Base-by-base conservation (phyloP, 2,888 invertebrate species). In the Lasius platythorax region DNA sequence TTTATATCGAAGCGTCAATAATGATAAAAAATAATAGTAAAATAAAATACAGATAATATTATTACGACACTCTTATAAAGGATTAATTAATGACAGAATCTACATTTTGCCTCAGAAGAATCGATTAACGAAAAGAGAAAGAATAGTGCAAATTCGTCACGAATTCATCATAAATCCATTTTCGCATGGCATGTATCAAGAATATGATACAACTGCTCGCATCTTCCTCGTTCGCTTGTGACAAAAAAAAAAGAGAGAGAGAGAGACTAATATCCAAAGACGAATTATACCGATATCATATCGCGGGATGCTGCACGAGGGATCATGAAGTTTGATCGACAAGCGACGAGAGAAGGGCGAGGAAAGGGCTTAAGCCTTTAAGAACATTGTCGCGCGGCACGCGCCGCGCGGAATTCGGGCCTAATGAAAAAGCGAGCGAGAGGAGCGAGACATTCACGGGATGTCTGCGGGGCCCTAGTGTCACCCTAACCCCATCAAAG, bases 401-500 rank as follows among this genome's bases (percentile, higher is more conserved):
- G 92, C 91, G 93, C 74, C 91, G 61, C 63, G 85, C 46, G 88
- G 90, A 91, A 92, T 92, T 92, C 88, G 88, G 86, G 85, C 85
- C 81, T 92, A 92, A 94, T 94, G 93, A 94, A 94, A 94, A 93
- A 92, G 89, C 87, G 89, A 90, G 90, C 63, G 63, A 23, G 61
- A 56, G 73, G 68, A 84, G 83, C 68, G 74, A 83, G 87, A 87
- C 88, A 89, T 91, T 86, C 86, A 90, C 84, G 86, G 83, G 86
- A 84, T 87, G 83, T 88, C 87, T 85, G 86, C 72, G 91, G 88
- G 91, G 88, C 89, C 93, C 93, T 37, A 93, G 93, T 94, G 94
- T 94, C 95, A 94, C 93, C 92, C 92, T 94, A 95, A 95, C 94
- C 95, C 95, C 93, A 95, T 95, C 95, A 94, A 95, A 94, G 93